These are phyloP conservation scores for Parascotia fuliginaria DNA, from an alignment of 2,888 invertebrate species.

Conservation along the genomic window DNA sequence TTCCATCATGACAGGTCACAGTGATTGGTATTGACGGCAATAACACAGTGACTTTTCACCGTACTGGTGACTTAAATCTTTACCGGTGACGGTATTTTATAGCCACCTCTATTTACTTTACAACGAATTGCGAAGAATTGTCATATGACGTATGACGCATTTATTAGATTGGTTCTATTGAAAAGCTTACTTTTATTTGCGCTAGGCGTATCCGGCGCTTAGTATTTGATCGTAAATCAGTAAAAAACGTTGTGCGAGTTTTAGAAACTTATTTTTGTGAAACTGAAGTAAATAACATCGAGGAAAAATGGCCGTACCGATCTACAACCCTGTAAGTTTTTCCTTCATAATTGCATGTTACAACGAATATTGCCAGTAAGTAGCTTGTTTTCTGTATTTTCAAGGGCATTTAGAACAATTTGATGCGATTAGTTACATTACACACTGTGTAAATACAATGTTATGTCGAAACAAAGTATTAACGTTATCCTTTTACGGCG, in stretches of 20 bases:
- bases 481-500: conserved; percentile 30
- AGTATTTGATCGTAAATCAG: conserved; percentile 49
- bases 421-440: conserved; percentile 46
- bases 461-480: conserved; percentile 33
- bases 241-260: conserved; percentile 34
- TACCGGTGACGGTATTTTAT: too few relatives aligned
- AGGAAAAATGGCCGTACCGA: conserved; percentile 66
- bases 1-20: too few relatives aligned
- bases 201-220: conserved; percentile 59
- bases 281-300: conserved; percentile 23
- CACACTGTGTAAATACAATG: conserved; percentile 54
- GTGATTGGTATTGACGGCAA: too few relatives aligned
- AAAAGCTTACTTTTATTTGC: conserved; percentile 48
- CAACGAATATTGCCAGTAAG: conserved; percentile 31
- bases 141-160: conserved; percentile 78
- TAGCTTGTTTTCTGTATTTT: conserved; percentile 42
- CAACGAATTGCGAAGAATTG: too few relatives aligned
- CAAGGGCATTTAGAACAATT: conserved; percentile 68
- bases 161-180: conserved; percentile 50
- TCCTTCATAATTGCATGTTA: conserved; percentile 14
- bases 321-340: conserved; percentile 75
- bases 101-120: too few relatives aligned
- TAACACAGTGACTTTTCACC: too few relatives aligned
- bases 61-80: too few relatives aligned
- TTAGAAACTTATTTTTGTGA: conserved; percentile 24